Evolutionary conservation across 2,113 vertebrate species (phyloP).

Genomic region (Raphicerus campestris): DNA sequence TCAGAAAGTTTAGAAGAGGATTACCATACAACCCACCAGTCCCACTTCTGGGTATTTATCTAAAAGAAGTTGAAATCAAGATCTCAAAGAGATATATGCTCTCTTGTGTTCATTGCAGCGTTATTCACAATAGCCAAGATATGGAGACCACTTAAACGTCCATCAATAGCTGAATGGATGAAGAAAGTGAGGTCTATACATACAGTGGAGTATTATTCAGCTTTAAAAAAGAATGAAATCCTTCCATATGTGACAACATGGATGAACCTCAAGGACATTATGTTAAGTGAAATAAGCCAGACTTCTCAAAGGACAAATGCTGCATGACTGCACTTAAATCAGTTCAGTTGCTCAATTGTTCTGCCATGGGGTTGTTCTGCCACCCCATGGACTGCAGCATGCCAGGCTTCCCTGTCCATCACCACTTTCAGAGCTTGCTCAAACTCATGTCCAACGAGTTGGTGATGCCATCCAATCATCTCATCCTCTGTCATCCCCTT

Average conservation of each 20-base stretch:
- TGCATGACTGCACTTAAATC: neutral
- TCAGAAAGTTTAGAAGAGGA: neutral
- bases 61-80: neutral
- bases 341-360: neutral
- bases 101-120: neutral
- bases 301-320: neutral
- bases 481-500: neutral
- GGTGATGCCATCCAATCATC: neutral
- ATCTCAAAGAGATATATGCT: neutral
- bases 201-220: neutral
- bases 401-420: neutral
- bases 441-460: neutral
- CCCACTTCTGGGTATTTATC: neutral
- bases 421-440: neutral
- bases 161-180: neutral
- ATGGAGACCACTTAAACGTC: neutral
- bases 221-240: neutral
- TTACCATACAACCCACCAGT: neutral
- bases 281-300: neutral
- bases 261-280: neutral
- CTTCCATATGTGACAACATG: neutral
- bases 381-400: accelerated
- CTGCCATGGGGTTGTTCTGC: neutral
- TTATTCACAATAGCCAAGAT: neutral
- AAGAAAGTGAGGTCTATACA: neutral